Base-by-base conservation (phyloP, 2,888 invertebrate species). In the Lithosia quadra region DNA sequence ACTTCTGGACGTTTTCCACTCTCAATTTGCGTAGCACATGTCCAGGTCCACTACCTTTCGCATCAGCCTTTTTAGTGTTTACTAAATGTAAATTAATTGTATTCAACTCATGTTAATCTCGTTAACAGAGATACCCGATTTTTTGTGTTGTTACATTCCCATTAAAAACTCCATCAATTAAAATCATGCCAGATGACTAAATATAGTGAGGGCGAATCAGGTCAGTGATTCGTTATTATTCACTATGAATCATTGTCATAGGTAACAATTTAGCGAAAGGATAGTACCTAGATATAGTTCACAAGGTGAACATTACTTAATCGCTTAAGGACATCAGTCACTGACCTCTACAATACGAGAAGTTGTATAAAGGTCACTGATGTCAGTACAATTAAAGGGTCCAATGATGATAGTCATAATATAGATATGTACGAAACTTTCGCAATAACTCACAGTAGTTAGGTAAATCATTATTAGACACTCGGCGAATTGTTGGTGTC, bases 311-410 rank as follows among this genome's bases (percentile, higher is more conserved):
- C 36, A 39, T 36, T 60, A 24, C 9, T 60, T 49, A 39, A 60
- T 60, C 60, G 39, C 36, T 24, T 18, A 60, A 60, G 60, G 60
- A 39, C 60, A 60, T 60, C 60, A 60, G 39, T 39, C 39, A 39
- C 60, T 33, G 60, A 39, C 60, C 60, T 60, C 60, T 60, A 24
- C 22, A 24, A 15, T 56, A 33, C 15, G 24, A 39, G 18, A 9
- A 39, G 24, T 39, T 39, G 21, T 22, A 22, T 15, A 24, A 2
- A 60, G 24, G 24, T 24, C 22, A 39, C 21, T 60, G 15, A 60
- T 39, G 24, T 39, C n/a, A 21, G 18, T 39, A 36, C 18, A 60
- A 39, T 60, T 18, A 60, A 24, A 60, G 18, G 39, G 49, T 39
- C 39, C 24, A 15, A 24, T 24, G 39, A 60, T 13, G 39, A n/a